Base-by-base conservation (phyloP, 2,888 invertebrate species). In the Acleris sparsana region DNA sequence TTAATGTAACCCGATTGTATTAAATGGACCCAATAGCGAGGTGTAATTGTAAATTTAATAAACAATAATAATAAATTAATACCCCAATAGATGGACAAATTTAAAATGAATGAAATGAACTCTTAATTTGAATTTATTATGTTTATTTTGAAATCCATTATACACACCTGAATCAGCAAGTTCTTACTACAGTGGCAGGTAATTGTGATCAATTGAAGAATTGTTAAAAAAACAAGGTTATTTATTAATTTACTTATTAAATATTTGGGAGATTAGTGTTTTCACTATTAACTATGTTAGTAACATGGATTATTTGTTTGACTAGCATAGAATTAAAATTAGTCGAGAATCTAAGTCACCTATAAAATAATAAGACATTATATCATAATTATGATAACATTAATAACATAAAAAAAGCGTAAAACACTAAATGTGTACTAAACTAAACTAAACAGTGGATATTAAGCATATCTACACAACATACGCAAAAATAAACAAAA, bases 321-420 rank as follows among this genome's bases (percentile, higher is more conserved):
- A 77, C 86, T 88, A 86, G 87, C 87, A 88, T 87, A 87, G 20
- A 39, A 39, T 48, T 48, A 55, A 80, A 82, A 83, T 86, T 85
- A 85, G 79, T 80, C 70, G 63, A 73, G 73, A 73, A 79, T 73
- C 33, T 74, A 67, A 17, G 13, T 49, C 56, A 59, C 65, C 53
- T 65, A 53, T 62, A 49, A 64, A 52, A 44, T 49, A 39, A 29
- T 7, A 60, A 53, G 49, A 51, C 49, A 49, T 25, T 60, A 33
- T 33, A 11, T 33, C 20, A 49, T 18, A 53, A 29, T 29, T 29
- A 61, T 46, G n/a, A 63, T 59, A 63, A 60, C 17, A 58, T 44
- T 46, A 59, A 49, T 64, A 72, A 33, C 11, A 11, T 13, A 33
- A 33, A 33, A 68, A 44, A 81, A 80, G 84, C 84, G 83, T 83